Evolutionary conservation across 2,113 vertebrate species (phyloP).

Genomic region (Azemiops feae): DNA sequence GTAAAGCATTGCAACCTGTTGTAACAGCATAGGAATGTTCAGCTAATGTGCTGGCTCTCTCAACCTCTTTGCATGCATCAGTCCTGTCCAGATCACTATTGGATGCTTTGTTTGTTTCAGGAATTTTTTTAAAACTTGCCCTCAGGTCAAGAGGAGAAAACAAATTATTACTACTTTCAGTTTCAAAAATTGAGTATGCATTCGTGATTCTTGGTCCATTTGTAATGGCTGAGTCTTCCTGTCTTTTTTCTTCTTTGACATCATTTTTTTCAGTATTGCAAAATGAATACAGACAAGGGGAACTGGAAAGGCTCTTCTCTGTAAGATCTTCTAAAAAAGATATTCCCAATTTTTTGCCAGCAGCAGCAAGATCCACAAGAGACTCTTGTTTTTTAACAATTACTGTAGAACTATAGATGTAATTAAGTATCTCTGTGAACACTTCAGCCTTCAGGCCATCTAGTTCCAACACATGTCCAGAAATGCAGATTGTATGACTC

Average conservation of each 20-base stretch:
- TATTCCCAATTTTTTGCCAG: conserved; percentile 93
- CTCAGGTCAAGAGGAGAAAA: conserved; percentile 86
- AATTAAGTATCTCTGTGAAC: conserved; percentile 94
- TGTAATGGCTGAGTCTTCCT: conserved; percentile 79
- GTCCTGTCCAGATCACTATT: conserved; percentile 64
- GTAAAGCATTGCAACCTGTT: conserved; percentile 69
- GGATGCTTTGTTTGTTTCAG: conserved; percentile 69
- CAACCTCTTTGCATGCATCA: conserved; percentile 68
- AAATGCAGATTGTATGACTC: conserved; percentile 80
- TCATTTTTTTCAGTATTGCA: conserved; percentile 72
- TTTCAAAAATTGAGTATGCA: conserved; percentile 95
- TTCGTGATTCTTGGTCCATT: conserved; percentile 96
- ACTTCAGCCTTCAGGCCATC: conserved; percentile 95
- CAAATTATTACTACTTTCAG: conserved; percentile 78
- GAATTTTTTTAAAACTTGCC: conserved; percentile 78
- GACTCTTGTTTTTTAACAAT: conserved; percentile 79
- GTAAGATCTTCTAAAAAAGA: conserved; percentile 90
- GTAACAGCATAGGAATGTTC: conserved; percentile 94
- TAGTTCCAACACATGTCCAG: conserved; percentile 90
- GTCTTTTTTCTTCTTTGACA: conserved; percentile 77
- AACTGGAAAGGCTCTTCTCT: conserved; percentile 68
- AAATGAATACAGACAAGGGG: conserved; percentile 72
- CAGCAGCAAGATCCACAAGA: conserved; percentile 82
- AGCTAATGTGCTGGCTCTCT: conserved; percentile 81
- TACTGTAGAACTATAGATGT: conserved; percentile 94